Percentiles rank a stretch among this genome's conserved stretches.
These are phyloP conservation scores for Nemopilema nomurai DNA, from an alignment of 30 jellyfish, hydroid and myxozoan genomes.

Conservation along the genomic window DNA sequence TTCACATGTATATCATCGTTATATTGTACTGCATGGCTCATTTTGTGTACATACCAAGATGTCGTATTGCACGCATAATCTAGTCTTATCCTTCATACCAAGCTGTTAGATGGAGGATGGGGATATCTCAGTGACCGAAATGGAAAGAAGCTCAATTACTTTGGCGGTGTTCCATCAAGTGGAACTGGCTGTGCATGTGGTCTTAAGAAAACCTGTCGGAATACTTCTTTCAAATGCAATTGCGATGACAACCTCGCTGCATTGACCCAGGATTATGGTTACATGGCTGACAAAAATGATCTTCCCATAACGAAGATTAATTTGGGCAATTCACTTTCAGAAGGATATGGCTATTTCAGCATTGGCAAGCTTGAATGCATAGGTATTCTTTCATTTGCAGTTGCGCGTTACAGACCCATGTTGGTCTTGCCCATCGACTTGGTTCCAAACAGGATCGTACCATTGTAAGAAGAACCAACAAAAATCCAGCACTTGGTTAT, in stretches of 20 bases:
- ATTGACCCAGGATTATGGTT: slow-evolving; percentile 37
- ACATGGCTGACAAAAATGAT: slow-evolving; percentile 24
- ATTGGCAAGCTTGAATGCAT: slow-evolving; percentile 52
- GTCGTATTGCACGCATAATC: background rate
- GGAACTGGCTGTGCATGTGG: slow-evolving; percentile 65
- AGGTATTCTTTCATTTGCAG: slow-evolving; percentile 15
- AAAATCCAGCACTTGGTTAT: too few species aligned
- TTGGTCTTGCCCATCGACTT: too few species aligned
- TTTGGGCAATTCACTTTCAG: slow-evolving; percentile 30
- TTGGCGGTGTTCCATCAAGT: slow-evolving; percentile 57
- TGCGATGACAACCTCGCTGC: background rate
- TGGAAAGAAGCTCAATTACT: slow-evolving; percentile 16
- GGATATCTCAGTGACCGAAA: background rate
- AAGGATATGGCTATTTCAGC: slow-evolving; percentile 38
- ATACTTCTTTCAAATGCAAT: background rate
- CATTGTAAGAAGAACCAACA: too few species aligned
- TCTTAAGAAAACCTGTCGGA: background rate
- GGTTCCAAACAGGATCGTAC: too few species aligned
- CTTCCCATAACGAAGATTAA: slow-evolving; percentile 55
- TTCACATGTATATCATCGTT: background rate
- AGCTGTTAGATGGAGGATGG: background rate
- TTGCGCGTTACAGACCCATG: too few species aligned
- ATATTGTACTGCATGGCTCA: too few species aligned
- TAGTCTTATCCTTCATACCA: background rate
- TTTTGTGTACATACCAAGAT: too few species aligned